These are phyloP conservation scores for Mastomys coucha DNA, from an alignment of 2,113 vertebrate genomes.

Conservation along the genomic window DNA sequence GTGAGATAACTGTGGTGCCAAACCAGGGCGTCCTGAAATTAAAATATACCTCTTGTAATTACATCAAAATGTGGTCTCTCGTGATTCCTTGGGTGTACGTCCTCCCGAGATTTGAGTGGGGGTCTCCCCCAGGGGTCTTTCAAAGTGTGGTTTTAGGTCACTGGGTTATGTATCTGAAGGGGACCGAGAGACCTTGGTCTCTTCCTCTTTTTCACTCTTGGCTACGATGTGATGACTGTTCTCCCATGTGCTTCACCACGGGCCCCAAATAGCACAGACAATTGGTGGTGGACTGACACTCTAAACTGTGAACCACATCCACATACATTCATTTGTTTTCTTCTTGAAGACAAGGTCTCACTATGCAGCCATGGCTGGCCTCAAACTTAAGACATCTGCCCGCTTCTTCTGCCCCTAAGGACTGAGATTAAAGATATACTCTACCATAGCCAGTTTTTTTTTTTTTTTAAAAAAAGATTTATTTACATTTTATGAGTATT, in stretches of 20 bases:
- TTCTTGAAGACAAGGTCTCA: not conserved
- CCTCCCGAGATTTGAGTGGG: too few species aligned
- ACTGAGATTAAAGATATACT: not conserved
- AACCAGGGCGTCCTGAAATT: too few species aligned
- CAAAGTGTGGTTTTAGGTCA: not conserved
- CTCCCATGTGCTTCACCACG: not conserved
- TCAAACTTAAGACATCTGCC: not conserved
- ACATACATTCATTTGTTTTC: not conserved
- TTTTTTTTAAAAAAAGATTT: not conserved
- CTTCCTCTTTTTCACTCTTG: not conserved
- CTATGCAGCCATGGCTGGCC: not conserved
- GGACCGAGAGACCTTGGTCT: too few species aligned
- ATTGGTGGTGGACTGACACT: not conserved
- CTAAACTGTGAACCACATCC: not conserved
- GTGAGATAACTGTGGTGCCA: too few species aligned
- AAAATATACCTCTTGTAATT: too few species aligned
- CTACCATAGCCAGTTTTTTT: not conserved
- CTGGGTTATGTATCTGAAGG: not conserved
- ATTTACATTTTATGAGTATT: not conserved
- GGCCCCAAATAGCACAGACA: not conserved
- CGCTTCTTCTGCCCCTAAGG: not conserved
- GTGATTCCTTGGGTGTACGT: too few species aligned
- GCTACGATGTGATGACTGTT: not conserved
- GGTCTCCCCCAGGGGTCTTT: too few species aligned
- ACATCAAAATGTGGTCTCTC: too few species aligned